A percentile compares a stretch with the other conserved stretches of the same genome.
These are phyloP conservation scores for Drosophila basisetae DNA, from an alignment of 2,888 invertebrate species.

Conservation along the genomic window DNA sequence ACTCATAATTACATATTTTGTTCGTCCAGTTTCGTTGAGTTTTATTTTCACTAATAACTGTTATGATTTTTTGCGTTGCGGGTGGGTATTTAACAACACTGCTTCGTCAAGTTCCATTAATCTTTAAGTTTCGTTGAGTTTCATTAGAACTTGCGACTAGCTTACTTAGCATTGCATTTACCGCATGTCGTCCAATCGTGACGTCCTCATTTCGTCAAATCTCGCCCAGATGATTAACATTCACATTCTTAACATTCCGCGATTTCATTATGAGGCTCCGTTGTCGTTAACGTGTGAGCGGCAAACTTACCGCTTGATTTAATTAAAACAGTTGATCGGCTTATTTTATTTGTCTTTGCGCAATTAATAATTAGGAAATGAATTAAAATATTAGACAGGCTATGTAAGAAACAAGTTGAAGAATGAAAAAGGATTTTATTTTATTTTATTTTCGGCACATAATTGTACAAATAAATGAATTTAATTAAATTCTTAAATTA, in stretches of 20 bases:
- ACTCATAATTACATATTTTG: constrained; percentile 11
- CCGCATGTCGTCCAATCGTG: constrained; percentile 27
- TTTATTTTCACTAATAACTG: constrained; percentile 1
- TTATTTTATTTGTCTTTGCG: background rate
- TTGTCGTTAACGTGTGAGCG: background rate
- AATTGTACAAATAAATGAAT: background rate
- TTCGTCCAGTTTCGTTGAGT: constrained; percentile 18
- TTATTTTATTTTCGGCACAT: background rate
- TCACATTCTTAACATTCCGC: background rate
- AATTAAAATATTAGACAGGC: background rate
- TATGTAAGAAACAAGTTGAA: background rate
- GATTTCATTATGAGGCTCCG: background rate
- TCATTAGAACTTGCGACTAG: background rate
- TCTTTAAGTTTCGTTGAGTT: constrained; percentile 12
- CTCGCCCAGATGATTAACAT: constrained; percentile 4
- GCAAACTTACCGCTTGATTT: background rate
- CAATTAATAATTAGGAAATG: background rate
- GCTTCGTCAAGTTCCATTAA: constrained; percentile 21
- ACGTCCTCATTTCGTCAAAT: constrained; percentile 16
- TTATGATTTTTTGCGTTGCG: constrained; percentile 16
- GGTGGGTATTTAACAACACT: constrained; percentile 19
- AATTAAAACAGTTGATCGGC: background rate
- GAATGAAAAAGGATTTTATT: background rate
- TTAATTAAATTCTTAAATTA: background rate
- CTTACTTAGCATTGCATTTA: constrained; percentile 3